Base-by-base conservation (phyloP, 2,113 vertebrate genomes). In the Clarias macrocephalus region DNA sequence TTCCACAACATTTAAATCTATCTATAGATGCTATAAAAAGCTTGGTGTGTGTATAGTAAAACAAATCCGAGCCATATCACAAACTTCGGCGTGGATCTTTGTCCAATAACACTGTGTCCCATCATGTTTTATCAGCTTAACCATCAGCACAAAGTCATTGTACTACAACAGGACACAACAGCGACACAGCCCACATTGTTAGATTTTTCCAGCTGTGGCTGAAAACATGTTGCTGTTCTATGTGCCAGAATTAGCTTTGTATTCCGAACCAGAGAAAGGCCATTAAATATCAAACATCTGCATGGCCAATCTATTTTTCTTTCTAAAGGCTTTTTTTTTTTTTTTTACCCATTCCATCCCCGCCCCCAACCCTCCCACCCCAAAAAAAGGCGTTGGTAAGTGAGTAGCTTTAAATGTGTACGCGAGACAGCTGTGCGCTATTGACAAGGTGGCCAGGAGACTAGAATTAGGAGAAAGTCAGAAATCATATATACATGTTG, bases 171-270 rank as follows among this genome's bases (percentile, higher is more conserved):
- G 18, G 23, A 63, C 33, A 28, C 9, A 59, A 57, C 62, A 83
- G 56, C 70, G 25, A 23, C 21, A 60, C 28, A 9, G 54, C 16
- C 25, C 37, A 76, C 72, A 77, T 63, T 52, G 33, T 76, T 85
- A 13, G 60, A 54, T 30, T 80, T 72, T 68, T 42, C 63, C 30
- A 77, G 28, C 52, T 81, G 65, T 63, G 52, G 63, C n/a, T 70
- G 30, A 86, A 57, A 66, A 56, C 76, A 86, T 57, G 16, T 68
- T 56, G 84, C 19, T n/a, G 18, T 54, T 68, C 52, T 42, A 25
- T 52, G 10, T 21, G 30, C 1, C 21, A 15, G 54, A 25, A 30
- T 62, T 7, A 70, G 28, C 6, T 42, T 8, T 12, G 23, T 9
- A 15, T 66, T 48, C 48, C 33, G 21, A 42, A 23, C 75, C 52